These are phyloP conservation scores for Polyommatus icarus DNA, from an alignment of 2,888 invertebrate species.

Conservation along the genomic window DNA sequence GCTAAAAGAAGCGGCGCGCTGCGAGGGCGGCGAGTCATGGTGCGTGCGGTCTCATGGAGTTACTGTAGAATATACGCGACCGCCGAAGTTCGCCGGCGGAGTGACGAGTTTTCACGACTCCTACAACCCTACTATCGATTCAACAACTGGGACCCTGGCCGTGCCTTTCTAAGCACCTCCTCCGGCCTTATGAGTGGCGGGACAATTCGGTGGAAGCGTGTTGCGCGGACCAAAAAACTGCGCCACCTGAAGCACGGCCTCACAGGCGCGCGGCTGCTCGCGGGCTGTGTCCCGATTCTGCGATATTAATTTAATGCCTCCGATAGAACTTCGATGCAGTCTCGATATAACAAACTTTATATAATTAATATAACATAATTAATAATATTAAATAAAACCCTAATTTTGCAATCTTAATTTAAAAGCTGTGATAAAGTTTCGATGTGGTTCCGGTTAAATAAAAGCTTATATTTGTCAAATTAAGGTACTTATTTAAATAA, in stretches of 20 bases:
- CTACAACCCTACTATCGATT: slow-evolving; percentile 56
- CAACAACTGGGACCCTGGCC: slow-evolving; percentile 61
- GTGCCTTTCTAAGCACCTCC: slow-evolving; percentile 52
- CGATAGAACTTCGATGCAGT: not conserved
- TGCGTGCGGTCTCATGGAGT: slow-evolving; percentile 71
- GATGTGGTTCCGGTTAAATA: no score
- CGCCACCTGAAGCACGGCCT: not conserved
- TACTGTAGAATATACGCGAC: slow-evolving; percentile 53
- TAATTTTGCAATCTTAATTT: no score
- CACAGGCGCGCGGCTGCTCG: not conserved
- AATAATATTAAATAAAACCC: not conserved
- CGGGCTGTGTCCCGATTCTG: not conserved
- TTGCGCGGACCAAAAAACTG: not conserved
- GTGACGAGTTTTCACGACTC: slow-evolving; percentile 46
- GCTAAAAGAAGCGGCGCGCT: slow-evolving; percentile 81
- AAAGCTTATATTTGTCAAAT: no score
- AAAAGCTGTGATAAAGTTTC: no score
- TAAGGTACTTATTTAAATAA: no score
- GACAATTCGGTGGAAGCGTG: slow-evolving; percentile 12
- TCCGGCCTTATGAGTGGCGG: slow-evolving; percentile 15
- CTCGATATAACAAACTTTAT: not conserved
- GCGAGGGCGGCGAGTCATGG: slow-evolving; percentile 80
- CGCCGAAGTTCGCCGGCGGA: slow-evolving; percentile 61
- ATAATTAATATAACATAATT: not conserved
- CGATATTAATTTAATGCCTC: not conserved